Conservation (phyloP, 23 tunicate genomes). For the Halocynthia roretzi region DNA sequence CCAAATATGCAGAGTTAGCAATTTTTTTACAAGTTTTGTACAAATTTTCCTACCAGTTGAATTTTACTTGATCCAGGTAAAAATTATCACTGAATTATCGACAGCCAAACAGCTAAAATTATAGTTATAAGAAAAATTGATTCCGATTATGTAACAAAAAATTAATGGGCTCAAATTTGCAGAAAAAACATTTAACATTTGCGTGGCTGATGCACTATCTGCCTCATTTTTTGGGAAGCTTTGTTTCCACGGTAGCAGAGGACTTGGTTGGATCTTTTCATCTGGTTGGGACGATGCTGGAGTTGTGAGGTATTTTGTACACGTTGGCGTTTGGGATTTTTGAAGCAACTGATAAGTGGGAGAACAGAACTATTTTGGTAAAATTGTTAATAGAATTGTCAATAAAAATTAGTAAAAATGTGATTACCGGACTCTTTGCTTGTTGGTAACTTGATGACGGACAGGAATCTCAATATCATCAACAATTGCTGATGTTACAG, state of each 20-base stretch:
- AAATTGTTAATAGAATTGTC: too few species aligned
- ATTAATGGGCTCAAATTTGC: too few species aligned
- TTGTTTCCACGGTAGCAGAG: conserved; percentile 41
- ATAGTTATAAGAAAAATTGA: too few species aligned
- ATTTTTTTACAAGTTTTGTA: too few species aligned
- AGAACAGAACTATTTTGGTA: background rate
- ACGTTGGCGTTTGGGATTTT: conserved; percentile 8
- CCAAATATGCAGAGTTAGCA: too few species aligned
- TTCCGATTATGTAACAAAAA: too few species aligned
- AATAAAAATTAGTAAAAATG: too few species aligned
- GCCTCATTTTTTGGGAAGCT: conserved; percentile 64
- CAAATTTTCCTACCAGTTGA: too few species aligned
- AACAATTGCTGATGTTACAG: background rate
- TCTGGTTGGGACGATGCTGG: conserved; percentile 28
- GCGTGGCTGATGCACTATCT: conserved; percentile 74
- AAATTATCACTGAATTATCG: too few species aligned
- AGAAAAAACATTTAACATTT: conserved; percentile 17
- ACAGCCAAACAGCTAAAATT: too few species aligned
- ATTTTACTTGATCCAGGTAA: too few species aligned
- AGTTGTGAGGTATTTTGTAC: conserved; percentile 5
- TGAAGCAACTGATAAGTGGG: background rate
- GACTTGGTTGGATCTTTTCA: conserved; percentile 28
- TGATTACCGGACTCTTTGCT: too few species aligned
- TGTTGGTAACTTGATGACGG: background rate
- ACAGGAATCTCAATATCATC: conserved; percentile 1